Base-by-base conservation (phyloP, 2,888 invertebrate genomes). In the Eupithecia centaureata region DNA sequence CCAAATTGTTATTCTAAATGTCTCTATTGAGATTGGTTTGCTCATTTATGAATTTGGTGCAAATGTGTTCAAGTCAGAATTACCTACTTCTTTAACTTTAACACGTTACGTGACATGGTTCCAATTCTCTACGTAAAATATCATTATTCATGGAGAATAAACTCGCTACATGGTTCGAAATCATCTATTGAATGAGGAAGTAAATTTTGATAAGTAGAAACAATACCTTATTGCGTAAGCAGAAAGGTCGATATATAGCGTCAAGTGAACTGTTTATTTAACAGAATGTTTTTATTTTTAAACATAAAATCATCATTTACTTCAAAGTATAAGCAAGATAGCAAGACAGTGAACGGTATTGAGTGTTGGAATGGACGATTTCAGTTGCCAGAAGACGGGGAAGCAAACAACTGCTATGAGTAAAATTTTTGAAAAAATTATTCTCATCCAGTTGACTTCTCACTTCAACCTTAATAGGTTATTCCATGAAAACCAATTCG, bases 311-410 rank as follows among this genome's bases (percentile, higher is more conserved):
- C 70, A 70, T 33, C 88, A 87, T 90, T 90, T 90, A 90, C 90
- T 89, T 89, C 89, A 85, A 74, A 81, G 72, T 74, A 76, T 77
- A 83, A 52, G 52, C 52, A 52, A 52, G 47, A 42, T 10, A 76
- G 77, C 80, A 84, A 77, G 75, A 79, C 70, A 78, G 85, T 82
- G 90, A 87, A 88, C 79, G 89, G 89, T 88, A 85, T 81, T 67
- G 88, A 86, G 87, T 91, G 92, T 82, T 77, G 84, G 85, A 77
- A 90, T 83, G 87, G 91, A 92, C 92, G 87, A 87, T 89, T 84
- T 86, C 80, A 86, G 86, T 88, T 86, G 89, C 86, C 84, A 82
- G 87, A 79, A 82, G 91, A 91, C 91, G 91, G 88, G 92, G 92
- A 92, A 92, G 91, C 91, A 89, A 82, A 80, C 67, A 73, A n/a